A percentile compares a stretch with the other conserved stretches of the same genome.
Evolutionary conservation across 2,113 vertebrate genomes (phyloP).

Genomic region (Dermatemys mawii): DNA sequence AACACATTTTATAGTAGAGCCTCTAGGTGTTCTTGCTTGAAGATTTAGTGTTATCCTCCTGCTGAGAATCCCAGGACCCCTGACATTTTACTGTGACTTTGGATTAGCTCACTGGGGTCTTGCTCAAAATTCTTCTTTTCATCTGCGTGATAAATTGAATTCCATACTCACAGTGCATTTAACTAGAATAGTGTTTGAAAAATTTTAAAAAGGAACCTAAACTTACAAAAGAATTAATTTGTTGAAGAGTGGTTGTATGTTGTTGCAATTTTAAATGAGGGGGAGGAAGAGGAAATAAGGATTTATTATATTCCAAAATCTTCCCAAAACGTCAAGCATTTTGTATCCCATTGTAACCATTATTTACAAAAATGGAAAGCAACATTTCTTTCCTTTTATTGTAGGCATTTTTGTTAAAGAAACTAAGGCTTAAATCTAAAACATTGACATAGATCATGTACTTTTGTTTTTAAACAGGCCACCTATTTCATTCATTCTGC

Average conservation of each 20-base stretch:
- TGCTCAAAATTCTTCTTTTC: constrained; percentile 71
- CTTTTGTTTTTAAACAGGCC: neutral
- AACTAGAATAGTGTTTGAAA: constrained; percentile 73
- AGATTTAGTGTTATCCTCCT: constrained; percentile 68
- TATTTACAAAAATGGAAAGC: neutral
- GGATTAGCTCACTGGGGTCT: constrained; percentile 72
- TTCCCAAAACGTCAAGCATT: neutral
- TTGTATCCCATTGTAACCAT: neutral
- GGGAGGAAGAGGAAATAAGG: neutral
- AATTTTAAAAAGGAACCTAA: constrained; percentile 55
- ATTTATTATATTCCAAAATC: neutral
- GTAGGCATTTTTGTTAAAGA: neutral
- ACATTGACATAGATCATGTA: neutral
- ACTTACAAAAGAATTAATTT: constrained; percentile 55
- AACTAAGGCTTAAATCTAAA: neutral
- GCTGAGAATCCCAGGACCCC: constrained; percentile 68
- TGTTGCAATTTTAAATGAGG: constrained; percentile 24
- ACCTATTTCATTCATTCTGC: neutral
- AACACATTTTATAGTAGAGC: constrained; percentile 29
- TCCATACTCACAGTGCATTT: constrained; percentile 70
- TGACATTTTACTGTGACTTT: constrained; percentile 75
- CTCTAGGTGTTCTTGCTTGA: neutral
- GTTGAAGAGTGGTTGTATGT: neutral
- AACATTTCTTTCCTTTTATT: neutral
- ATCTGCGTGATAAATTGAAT: constrained; percentile 72